Percentiles rank a stretch among this genome's conserved stretches.
These are phyloP conservation scores for Parotia lawesii DNA, from an alignment of 2,113 vertebrate genomes.

Conservation along the genomic window DNA sequence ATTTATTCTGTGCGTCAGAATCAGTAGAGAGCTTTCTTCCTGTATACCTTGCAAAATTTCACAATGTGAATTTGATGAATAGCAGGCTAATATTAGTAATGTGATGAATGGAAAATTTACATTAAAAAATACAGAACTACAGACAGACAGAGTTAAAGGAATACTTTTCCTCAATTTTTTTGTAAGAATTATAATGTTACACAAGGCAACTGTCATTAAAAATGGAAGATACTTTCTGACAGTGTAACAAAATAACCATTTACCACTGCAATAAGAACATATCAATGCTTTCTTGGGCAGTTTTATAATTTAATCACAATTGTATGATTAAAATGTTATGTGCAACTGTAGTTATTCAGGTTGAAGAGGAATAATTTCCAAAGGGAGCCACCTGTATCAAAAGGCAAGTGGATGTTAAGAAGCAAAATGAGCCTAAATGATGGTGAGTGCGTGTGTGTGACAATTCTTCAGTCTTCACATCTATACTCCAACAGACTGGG, in stretches of 20 bases:
- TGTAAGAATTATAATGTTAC: not conserved
- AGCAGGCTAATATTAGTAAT: not conserved
- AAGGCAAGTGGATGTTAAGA: not conserved
- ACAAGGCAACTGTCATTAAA: not conserved
- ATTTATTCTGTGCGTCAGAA: not conserved
- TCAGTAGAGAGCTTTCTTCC: not conserved
- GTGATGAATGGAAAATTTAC: not conserved
- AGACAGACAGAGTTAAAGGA: not conserved
- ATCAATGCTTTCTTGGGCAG: not conserved
- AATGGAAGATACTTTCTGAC: not conserved
- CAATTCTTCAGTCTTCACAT: not conserved
- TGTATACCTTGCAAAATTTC: not conserved
- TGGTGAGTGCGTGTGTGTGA: rapidly evolving
- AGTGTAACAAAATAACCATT: not conserved
- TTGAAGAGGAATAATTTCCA: not conserved
- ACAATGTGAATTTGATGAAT: not conserved
- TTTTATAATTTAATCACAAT: not conserved
- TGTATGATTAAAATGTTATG: not conserved
- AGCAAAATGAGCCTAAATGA: not conserved
- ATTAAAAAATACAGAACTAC: not conserved
- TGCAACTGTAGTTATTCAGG: not conserved
- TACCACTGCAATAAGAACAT: not conserved
- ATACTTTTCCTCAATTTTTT: not conserved
- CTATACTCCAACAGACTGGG: not conserved
- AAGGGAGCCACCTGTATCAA: not conserved